phyloP scores from a whole-genome alignment of 2,797 vertebrate species.

The Eupleurogrammus muticus region DNA sequence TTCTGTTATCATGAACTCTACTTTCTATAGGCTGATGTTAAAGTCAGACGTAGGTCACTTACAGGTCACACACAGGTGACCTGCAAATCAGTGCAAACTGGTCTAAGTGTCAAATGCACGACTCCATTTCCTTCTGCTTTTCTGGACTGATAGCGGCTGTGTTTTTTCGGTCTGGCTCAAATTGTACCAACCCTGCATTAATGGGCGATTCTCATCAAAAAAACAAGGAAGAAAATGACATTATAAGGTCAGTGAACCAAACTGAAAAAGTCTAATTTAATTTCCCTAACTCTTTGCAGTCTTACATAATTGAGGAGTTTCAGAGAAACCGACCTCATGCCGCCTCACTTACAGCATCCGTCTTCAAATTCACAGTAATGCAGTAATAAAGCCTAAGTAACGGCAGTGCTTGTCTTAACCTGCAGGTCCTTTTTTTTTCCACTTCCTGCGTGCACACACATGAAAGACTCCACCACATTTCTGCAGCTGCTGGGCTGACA shows the following conservation, averaged over 20 bases:
- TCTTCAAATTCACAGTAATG: not conserved
- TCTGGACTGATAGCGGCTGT: not conserved
- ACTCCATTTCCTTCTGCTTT: not conserved
- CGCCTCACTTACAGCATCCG: not conserved
- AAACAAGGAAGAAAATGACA: not conserved
- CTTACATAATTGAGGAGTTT: conserved; percentile 7
- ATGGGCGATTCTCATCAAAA: not conserved
- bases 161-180: conserved; percentile 4
- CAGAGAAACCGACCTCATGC: not conserved
- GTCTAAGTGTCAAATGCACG: not conserved
- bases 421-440: not conserved
- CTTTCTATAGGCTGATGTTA: conserved; percentile 3
- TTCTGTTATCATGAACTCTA: not conserved
- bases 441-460: not conserved
- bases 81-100: not conserved
- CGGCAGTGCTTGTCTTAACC: not conserved
- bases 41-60: conserved; percentile 7
- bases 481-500: conserved; percentile 3
- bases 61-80: conserved; percentile 12
- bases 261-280: not conserved
- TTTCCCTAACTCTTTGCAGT: not conserved
- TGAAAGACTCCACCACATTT: not conserved
- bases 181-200: conserved; percentile 15
- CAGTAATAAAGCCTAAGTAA: not conserved
- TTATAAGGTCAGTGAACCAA: not conserved